Evolutionary conservation across 2,888 invertebrate genomes (phyloP).

Genomic region (Macaria notata): DNA sequence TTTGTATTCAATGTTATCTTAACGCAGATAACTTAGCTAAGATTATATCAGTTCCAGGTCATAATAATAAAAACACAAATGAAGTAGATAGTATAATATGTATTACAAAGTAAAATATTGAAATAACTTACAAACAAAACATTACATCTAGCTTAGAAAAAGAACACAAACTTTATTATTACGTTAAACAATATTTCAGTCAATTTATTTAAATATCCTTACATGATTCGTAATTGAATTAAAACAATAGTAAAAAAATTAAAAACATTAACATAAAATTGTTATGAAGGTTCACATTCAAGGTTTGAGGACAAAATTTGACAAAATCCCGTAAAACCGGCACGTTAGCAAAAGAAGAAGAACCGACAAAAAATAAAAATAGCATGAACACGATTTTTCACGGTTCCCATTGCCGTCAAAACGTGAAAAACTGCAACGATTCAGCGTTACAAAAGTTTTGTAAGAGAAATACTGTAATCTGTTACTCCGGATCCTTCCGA

Average conservation of each 20-base stretch:
- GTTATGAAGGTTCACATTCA: too few species aligned
- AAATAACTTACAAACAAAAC: conserved; percentile 21
- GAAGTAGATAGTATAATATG: not conserved
- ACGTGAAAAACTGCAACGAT: too few species aligned
- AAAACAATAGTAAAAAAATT: conserved; percentile 18
- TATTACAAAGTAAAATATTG: conserved; percentile 12
- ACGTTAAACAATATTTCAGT: conserved; percentile 42
- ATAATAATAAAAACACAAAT: conserved; percentile 4
- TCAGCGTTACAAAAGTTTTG: too few species aligned
- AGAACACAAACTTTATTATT: conserved; percentile 28
- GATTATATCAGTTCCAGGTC: not conserved
- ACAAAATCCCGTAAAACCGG: too few species aligned
- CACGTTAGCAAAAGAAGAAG: too few species aligned
- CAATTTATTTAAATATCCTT: conserved; percentile 41
- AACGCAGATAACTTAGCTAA: not conserved
- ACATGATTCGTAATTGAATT: conserved; percentile 8
- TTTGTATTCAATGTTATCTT: too few species aligned
- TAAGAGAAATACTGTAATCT: too few species aligned
- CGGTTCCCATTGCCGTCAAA: too few species aligned
- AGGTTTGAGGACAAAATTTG: too few species aligned
- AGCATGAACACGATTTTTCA: too few species aligned
- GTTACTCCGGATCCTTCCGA: too few species aligned
- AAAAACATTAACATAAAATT: not conserved
- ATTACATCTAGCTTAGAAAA: conserved; percentile 16
- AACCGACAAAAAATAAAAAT: too few species aligned